Evolutionary conservation across 37 sponge, comb jelly and placozoan species (phyloP).

Genomic region (Beroe ovata): DNA sequence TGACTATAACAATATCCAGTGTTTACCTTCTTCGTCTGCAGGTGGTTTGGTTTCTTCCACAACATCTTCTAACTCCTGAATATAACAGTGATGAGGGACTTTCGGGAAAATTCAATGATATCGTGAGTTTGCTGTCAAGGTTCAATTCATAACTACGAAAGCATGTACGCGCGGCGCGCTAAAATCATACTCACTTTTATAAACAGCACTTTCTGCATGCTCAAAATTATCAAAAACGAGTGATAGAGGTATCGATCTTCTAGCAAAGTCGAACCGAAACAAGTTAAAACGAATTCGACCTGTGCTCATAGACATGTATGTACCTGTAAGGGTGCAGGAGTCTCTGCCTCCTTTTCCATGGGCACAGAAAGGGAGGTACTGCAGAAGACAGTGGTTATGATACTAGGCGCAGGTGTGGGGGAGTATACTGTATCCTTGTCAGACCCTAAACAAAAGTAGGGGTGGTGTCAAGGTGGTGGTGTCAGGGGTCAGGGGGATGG

Average conservation of each 20-base stretch:
- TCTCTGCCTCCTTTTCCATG: not conserved
- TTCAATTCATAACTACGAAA: no score
- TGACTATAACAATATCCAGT: no score
- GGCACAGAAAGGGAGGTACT: not conserved
- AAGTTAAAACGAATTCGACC: not conserved
- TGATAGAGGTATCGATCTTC: not conserved
- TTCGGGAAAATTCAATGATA: no score
- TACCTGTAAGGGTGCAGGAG: not conserved
- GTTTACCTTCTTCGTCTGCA: not conserved
- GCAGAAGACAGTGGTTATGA: slow-evolving; percentile 6
- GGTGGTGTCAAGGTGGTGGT: not conserved
- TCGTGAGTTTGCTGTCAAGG: no score
- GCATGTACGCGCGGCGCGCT: slow-evolving; percentile 38
- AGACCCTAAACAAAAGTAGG: slow-evolving; percentile 28
- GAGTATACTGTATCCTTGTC: slow-evolving; percentile 59
- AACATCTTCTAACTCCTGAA: not conserved
- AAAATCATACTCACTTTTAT: slow-evolving; percentile 38
- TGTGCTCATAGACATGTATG: no score
- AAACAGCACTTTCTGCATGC: slow-evolving; percentile 1
- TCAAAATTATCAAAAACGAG: not conserved
- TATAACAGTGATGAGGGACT: no score
- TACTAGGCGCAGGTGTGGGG: slow-evolving; percentile 26
- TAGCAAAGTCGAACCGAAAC: not conserved
- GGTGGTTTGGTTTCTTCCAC: not conserved
- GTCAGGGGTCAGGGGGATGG: not conserved